Evolutionary conservation across 2,888 invertebrate species (phyloP).

Genomic region (Orthonychiurus folsomi): DNA sequence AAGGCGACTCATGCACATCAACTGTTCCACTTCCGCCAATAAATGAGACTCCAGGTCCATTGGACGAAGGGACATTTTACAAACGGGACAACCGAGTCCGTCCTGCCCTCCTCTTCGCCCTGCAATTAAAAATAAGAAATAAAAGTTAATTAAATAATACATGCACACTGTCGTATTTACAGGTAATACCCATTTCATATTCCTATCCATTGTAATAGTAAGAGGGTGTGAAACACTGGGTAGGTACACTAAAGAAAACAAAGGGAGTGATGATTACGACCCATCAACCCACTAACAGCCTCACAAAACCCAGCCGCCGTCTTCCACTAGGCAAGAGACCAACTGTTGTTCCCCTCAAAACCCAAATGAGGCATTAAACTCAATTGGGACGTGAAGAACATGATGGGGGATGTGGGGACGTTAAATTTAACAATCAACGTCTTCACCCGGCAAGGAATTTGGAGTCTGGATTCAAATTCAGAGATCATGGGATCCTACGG

Average conservation of each 20-base stretch:
- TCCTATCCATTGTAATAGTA: too few species aligned
- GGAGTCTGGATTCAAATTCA: too few species aligned
- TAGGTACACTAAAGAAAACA: too few species aligned
- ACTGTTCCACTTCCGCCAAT: slow-evolving; percentile 65
- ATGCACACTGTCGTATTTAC: too few species aligned
- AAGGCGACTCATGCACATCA: slow-evolving; percentile 44
- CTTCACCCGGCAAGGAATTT: background rate
- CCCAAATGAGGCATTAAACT: too few species aligned
- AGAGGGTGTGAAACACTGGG: too few species aligned
- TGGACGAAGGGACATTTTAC: slow-evolving; percentile 71
- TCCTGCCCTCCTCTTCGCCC: slow-evolving; percentile 30
- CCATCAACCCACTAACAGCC: background rate
- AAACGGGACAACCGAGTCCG: slow-evolving; percentile 68
- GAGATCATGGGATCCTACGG: too few species aligned
- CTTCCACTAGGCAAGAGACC: too few species aligned
- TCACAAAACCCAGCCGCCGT: background rate
- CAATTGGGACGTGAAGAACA: background rate
- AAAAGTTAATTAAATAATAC: too few species aligned
- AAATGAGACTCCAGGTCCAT: slow-evolving; percentile 78
- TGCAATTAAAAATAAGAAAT: too few species aligned
- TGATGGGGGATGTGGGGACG: background rate
- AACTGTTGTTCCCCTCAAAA: background rate
- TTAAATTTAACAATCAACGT: background rate
- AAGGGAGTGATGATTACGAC: background rate
- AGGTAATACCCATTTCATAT: too few species aligned